Conservation (phyloP, 37 sponge, comb jelly and placozoan species). For the Mnemiopsis leidyi region DNA sequence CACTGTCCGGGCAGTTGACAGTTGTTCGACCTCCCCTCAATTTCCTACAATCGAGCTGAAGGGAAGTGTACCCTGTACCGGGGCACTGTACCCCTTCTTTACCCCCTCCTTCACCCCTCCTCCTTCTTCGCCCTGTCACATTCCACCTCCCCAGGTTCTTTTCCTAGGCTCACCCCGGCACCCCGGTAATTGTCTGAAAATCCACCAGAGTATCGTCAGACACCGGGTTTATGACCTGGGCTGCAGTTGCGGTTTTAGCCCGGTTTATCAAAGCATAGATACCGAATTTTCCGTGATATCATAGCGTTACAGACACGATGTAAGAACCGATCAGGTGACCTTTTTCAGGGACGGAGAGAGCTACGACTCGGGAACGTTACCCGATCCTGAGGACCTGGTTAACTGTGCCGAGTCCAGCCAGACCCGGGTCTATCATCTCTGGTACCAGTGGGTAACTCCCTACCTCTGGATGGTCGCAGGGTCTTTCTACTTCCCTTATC, state of each 20-base stretch:
- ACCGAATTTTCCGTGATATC: too few relatives aligned
- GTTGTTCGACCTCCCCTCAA: background rate
- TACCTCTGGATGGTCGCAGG: constrained; percentile 13
- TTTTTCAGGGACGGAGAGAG: too few relatives aligned
- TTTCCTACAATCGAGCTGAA: background rate
- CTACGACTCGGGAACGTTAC: background rate
- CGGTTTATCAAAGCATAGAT: too few relatives aligned
- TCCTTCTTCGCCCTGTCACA: background rate
- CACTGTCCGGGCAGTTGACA: background rate
- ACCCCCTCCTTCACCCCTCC: too few relatives aligned
- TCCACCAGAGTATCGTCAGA: too few relatives aligned
- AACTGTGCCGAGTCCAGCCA: background rate
- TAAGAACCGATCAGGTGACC: too few relatives aligned
- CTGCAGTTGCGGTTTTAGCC: too few relatives aligned
- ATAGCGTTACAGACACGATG: too few relatives aligned
- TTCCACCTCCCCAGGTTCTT: too few relatives aligned
- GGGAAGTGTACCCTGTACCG: background rate
- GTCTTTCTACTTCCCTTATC: constrained; percentile 37
- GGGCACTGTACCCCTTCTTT: background rate
- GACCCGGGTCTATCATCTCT: background rate
- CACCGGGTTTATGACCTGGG: too few relatives aligned
- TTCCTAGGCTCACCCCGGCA: too few relatives aligned
- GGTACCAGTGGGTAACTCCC: constrained; percentile 11
- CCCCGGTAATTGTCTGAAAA: too few relatives aligned
- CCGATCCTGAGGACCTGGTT: background rate